Evolutionary conservation across 2,113 vertebrate genomes (phyloP).

Genomic region (Mionectes macconnelli): DNA sequence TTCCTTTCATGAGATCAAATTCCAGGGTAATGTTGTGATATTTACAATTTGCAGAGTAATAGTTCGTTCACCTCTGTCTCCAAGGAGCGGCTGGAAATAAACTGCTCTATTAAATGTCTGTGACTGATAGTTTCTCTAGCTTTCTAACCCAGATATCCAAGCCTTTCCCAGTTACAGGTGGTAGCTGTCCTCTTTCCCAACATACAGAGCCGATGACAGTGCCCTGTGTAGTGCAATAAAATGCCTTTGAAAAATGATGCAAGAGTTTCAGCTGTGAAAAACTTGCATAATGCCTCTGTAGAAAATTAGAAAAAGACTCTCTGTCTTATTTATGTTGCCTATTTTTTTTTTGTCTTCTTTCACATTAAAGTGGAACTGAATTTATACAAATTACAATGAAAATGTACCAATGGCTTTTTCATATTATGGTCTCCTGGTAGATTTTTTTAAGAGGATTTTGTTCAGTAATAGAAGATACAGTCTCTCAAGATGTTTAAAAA

Average conservation of each 20-base stretch:
- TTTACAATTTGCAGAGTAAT: background rate
- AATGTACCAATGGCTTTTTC: background rate
- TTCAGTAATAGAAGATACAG: background rate
- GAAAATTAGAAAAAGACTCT: background rate
- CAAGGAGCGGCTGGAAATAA: background rate
- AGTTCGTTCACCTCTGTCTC: background rate
- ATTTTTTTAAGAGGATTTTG: background rate
- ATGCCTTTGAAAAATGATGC: background rate
- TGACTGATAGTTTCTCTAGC: background rate
- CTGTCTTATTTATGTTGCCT: background rate
- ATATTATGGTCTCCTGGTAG: background rate
- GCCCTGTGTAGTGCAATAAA: background rate
- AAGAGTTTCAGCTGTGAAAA: background rate
- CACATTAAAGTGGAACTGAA: background rate
- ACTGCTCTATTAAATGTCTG: background rate
- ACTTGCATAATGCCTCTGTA: background rate
- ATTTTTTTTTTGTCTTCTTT: background rate
- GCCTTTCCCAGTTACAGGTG: background rate
- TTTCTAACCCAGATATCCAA: background rate
- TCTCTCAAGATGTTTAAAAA: background rate
- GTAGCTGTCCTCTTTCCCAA: background rate
- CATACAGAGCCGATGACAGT: background rate
- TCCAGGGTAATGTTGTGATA: conserved; percentile 80
- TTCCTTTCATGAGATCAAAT: conserved; percentile 98
- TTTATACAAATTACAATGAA: background rate